phyloP scores from a whole-genome alignment of 2,113 vertebrate genomes.

The Asarcornis scutulata region DNA sequence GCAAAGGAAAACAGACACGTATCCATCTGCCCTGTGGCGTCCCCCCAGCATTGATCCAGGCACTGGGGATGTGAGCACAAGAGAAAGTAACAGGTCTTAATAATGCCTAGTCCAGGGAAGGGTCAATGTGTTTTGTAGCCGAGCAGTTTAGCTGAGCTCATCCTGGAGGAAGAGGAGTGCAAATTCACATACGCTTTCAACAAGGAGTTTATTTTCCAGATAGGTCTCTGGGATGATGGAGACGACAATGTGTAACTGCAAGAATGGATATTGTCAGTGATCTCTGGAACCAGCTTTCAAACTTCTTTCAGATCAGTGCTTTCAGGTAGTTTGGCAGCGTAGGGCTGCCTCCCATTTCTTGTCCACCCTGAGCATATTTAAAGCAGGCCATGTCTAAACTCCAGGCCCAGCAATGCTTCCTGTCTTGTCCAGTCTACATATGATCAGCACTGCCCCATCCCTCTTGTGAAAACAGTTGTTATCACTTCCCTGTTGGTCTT shows the following conservation, averaged over 20 bases:
- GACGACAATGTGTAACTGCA: neutral
- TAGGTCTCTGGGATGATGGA: neutral
- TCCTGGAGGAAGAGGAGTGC: neutral
- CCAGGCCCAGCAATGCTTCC: neutral
- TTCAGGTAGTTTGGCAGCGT: neutral
- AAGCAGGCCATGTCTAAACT: neutral
- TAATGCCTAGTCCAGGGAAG: neutral
- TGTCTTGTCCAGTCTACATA: neutral
- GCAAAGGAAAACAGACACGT: neutral
- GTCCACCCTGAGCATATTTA: neutral
- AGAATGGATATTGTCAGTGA: neutral
- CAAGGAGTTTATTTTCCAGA: neutral
- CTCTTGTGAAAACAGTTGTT: neutral
- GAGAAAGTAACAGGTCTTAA: neutral
- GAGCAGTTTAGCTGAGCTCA: slow-evolving; percentile 3
- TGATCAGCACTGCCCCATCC: neutral
- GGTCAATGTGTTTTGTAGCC: neutral
- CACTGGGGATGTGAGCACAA: neutral
- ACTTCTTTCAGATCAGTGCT: neutral
- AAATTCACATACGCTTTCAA: neutral
- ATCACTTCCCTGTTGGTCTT: neutral
- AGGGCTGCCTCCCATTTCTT: neutral
- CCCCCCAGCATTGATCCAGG: neutral
- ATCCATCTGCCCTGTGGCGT: neutral
- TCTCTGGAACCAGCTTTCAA: neutral